phyloP scores from a whole-genome alignment of 2,797 vertebrate species.

The Phalloptychus januarius region DNA sequence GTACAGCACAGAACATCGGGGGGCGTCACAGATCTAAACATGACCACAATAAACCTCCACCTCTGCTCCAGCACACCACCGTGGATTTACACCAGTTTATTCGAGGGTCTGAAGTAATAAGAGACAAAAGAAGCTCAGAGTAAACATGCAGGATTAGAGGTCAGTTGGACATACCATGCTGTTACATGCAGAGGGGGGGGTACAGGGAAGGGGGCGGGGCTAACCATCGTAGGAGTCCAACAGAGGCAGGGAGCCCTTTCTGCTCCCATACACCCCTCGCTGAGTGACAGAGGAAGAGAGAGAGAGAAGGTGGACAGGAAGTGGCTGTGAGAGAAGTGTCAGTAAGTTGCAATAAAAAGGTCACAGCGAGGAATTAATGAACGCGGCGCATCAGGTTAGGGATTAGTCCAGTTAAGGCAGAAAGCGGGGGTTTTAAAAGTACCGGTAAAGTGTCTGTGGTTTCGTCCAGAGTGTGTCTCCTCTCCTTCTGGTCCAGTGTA shows the following conservation, averaged over 20 bases:
- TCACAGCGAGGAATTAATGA: constrained; percentile 50
- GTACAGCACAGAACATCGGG: constrained; percentile 43
- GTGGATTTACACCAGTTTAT: constrained; percentile 43
- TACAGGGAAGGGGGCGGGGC: constrained; percentile 74
- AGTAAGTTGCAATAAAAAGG: constrained; percentile 68
- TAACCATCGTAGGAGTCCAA: constrained; percentile 87
- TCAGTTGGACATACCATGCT: constrained; percentile 85
- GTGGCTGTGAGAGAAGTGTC: constrained; percentile 82
- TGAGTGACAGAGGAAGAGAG: constrained; percentile 75
- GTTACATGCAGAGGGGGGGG: constrained; percentile 83
- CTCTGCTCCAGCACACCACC: constrained; percentile 31
- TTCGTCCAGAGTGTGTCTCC: constrained; percentile 92
- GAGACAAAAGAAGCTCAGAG: constrained; percentile 52
- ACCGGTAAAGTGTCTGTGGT: constrained; percentile 91
- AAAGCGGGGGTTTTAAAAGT: constrained; percentile 40
- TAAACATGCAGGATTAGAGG: constrained; percentile 79
- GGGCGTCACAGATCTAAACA: constrained; percentile 26
- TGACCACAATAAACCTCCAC: constrained; percentile 25
- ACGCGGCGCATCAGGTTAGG: constrained; percentile 60
- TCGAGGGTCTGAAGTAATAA: constrained; percentile 30
- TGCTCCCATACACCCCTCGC: constrained; percentile 84
- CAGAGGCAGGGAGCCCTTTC: constrained; percentile 84
- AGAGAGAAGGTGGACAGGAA: constrained; percentile 53
- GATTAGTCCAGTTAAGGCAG: constrained; percentile 51
- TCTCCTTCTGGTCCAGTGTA: constrained; percentile 92